These are phyloP conservation scores for Anas bahamensis DNA, from an alignment of 2,797 vertebrate genomes.

Conservation along the genomic window DNA sequence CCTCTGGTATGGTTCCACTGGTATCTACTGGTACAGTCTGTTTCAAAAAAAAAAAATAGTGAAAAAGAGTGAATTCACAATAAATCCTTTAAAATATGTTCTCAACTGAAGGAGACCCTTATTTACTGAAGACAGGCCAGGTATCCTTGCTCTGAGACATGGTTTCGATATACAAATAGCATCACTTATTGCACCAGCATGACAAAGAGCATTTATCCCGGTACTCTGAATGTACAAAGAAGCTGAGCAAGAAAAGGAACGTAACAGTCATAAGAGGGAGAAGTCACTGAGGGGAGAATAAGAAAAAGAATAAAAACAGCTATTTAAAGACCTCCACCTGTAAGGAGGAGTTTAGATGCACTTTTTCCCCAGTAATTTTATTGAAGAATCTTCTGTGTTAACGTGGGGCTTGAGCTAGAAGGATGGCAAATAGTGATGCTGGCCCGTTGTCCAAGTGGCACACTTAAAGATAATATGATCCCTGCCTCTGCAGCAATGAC, in stretches of 20 bases:
- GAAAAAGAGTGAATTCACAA: not conserved
- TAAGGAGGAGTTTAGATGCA: not conserved
- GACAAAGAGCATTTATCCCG: not conserved
- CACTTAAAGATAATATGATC: not conserved
- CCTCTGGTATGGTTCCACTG: not conserved
- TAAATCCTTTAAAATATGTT: not conserved
- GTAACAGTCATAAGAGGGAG: not conserved
- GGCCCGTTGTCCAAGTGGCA: not conserved
- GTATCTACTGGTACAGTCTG: no score
- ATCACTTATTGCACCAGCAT: not conserved
- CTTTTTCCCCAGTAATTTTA: not conserved
- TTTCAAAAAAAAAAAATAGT: no score
- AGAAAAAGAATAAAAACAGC: not conserved
- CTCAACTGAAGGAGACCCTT: not conserved
- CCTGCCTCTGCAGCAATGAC: not conserved
- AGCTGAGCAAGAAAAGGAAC: not conserved
- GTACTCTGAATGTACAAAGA: not conserved
- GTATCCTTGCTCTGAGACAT: accelerated
- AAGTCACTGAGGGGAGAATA: not conserved
- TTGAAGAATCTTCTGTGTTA: not conserved
- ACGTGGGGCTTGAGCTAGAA: not conserved
- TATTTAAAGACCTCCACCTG: not conserved
- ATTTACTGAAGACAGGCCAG: not conserved
- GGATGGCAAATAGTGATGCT: not conserved
- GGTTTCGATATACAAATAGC: not conserved